Percentiles rank a stretch among this genome's conserved stretches.
phyloP scores from a whole-genome alignment of 2,888 invertebrate species.

The Hoplodrina blanda region DNA sequence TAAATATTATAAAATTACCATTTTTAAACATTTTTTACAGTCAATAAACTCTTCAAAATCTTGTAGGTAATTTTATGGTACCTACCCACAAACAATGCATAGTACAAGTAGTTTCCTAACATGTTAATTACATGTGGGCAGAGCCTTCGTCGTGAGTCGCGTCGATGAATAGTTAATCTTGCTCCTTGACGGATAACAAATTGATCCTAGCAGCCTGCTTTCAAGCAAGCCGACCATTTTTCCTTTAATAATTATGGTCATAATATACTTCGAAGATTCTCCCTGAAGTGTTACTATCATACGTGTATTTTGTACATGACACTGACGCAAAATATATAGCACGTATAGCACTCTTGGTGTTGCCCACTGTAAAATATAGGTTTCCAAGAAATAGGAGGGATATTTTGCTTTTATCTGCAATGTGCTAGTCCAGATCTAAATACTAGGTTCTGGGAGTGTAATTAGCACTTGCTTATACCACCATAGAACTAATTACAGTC shows the following conservation, averaged over 20 bases:
- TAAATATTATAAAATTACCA: background rate
- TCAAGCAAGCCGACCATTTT: conserved; percentile 39
- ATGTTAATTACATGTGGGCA: conserved; percentile 47
- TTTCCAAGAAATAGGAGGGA: background rate
- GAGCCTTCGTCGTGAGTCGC: conserved; percentile 25
- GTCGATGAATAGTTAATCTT: conserved; percentile 53
- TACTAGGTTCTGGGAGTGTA: background rate
- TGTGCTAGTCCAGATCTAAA: background rate
- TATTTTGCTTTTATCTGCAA: background rate
- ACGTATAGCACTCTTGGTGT: background rate
- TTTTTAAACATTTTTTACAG: background rate
- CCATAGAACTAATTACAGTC: background rate
- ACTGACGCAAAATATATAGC: conserved; percentile 16
- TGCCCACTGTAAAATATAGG: conserved; percentile 13
- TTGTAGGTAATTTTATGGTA: background rate
- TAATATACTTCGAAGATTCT: background rate
- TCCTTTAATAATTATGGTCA: conserved; percentile 36
- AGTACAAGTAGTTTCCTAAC: conserved; percentile 15
- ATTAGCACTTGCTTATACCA: background rate
- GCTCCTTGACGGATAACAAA: conserved; percentile 55
- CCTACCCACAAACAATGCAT: conserved; percentile 17
- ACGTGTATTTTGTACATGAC: background rate
- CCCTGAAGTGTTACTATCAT: background rate
- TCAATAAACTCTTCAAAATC: too few relatives aligned
- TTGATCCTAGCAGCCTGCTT: conserved; percentile 24